Conservation (phyloP, 2,797 vertebrate species). For the Pipistrellus pygmaeus region DNA sequence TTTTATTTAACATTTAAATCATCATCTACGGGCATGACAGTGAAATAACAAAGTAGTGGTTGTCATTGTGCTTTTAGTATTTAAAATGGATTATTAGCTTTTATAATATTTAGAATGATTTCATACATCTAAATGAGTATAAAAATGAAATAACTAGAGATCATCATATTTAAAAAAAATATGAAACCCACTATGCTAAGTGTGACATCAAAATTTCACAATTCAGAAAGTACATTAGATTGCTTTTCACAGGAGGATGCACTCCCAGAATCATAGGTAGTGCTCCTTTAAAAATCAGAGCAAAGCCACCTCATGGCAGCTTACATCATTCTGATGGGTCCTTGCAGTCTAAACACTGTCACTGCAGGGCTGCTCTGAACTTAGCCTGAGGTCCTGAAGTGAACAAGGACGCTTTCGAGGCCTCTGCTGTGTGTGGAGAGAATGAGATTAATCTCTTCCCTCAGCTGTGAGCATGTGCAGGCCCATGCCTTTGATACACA, state of each 20-base stretch:
- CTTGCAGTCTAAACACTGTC: not conserved
- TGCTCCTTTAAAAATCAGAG: not conserved
- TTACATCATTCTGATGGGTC: conserved; percentile 8
- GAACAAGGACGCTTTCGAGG: not conserved
- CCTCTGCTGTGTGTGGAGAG: conserved; percentile 12
- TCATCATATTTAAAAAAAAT: not conserved
- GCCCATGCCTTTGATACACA: not conserved
- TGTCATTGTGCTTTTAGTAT: not conserved
- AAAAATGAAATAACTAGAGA: conserved; percentile 4
- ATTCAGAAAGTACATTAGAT: not conserved
- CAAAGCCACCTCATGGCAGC: not conserved
- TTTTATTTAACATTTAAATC: conserved; percentile 26
- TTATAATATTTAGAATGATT: conserved; percentile 35
- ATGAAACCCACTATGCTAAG: not conserved
- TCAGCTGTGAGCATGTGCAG: conserved; percentile 6
- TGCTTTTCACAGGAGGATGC: conserved; percentile 25
- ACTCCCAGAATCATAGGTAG: not conserved
- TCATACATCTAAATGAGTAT: conserved; percentile 14
- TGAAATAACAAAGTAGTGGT: not conserved
- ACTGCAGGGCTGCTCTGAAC: not conserved
- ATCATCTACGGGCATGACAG: not conserved
- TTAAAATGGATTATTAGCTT: conserved; percentile 8
- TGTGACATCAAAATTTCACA: conserved; percentile 50
- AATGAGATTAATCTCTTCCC: conserved; percentile 12
- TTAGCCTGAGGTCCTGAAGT: conserved; percentile 12